Base-by-base conservation (phyloP, 2,888 invertebrate species). In the Bellardia bayeri region DNA sequence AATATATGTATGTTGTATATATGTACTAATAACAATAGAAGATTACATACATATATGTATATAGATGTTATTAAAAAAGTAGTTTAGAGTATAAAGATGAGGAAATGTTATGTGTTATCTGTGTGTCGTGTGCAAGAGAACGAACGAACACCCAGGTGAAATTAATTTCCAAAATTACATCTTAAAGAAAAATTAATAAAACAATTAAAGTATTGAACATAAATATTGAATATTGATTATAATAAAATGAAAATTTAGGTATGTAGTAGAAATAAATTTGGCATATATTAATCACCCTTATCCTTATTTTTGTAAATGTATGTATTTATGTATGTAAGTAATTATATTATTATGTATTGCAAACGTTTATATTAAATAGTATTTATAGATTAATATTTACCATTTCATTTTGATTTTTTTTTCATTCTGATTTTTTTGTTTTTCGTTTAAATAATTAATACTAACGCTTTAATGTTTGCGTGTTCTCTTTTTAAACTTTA, bases 221-320 rank as follows among this genome's bases (percentile, higher is more conserved):
- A 23, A 58, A 75, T 66, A 82, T 74, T 71, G 13, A 58, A 75
- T 66, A 82, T 69, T 56, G 56, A 51, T 49, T 69, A 51, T 61
- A 81, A 69, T 68, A 68, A 49, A 3, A 33, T 54, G 16, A 33
- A 37, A 69, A 11, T 45, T 13, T 56, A 61, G 23, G 56, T 45
- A 63, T 76, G 23, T 76, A 49, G 51, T 82, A 42, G 45, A 56
- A 86, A 69, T 56, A 64, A 69, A 69, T 83, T 81, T 87, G 71
- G 80, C 83, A 87, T 83, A 87, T 87, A 87, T 81, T 80, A 84
- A 87, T 81, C 76, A 84, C 84, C 87, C 81, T 87, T 87, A 84
- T 87, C 66, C 84, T 76, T 76, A 71, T 81, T 81, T 63, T 63
- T 82, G 76, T 64, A 66, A 16, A 30, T 81, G 75, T 84, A 79